Evolutionary conservation across 2,113 vertebrate species (phyloP).

Genomic region (Podocnemis expansa): DNA sequence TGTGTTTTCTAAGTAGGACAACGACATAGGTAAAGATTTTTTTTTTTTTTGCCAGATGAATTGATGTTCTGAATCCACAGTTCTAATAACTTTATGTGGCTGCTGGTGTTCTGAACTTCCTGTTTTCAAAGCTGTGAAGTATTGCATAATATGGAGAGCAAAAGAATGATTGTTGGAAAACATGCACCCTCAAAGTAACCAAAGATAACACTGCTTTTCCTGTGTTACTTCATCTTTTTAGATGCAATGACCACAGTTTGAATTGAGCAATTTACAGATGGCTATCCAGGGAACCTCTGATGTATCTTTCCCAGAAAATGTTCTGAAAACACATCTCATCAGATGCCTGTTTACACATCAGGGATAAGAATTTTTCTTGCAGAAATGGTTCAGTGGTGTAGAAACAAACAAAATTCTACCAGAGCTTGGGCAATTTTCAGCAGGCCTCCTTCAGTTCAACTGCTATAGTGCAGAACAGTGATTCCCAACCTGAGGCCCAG

Average conservation of each 20-base stretch:
- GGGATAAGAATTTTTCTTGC: neutral
- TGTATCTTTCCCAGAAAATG: constrained; percentile 6
- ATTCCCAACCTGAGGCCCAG: no score
- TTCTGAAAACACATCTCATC: neutral
- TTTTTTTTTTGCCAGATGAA: neutral
- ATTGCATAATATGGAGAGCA: constrained; percentile 1
- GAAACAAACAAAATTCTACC: neutral
- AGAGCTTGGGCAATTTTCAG: neutral
- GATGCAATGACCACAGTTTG: neutral
- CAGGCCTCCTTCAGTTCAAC: neutral
- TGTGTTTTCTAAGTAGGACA: neutral
- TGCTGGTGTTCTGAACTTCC: neutral
- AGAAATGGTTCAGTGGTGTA: neutral
- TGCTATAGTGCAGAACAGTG: no score
- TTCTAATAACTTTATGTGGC: neutral
- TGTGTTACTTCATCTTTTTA: neutral
- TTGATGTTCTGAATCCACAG: neutral
- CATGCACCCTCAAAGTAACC: neutral
- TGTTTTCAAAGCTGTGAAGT: neutral
- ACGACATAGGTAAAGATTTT: neutral
- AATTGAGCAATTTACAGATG: neutral
- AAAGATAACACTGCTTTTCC: neutral
- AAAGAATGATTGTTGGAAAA: neutral
- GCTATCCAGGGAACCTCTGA: neutral
- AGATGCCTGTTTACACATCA: neutral